Evolutionary conservation across 2,113 vertebrate genomes (phyloP).

Genomic region (Calidris pygmaea): DNA sequence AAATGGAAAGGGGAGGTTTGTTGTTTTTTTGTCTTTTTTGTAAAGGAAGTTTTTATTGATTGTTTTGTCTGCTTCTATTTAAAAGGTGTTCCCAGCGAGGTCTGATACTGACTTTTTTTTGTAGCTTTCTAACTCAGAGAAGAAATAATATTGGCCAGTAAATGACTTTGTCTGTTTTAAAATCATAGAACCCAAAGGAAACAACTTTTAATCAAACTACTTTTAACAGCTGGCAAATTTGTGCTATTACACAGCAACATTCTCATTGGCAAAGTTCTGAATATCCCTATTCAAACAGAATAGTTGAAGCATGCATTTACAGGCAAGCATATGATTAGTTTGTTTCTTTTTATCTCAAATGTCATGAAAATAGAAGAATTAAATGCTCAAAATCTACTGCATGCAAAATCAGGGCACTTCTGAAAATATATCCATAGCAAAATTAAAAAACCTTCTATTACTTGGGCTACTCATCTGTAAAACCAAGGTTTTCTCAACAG

Average conservation of each 20-base stretch:
- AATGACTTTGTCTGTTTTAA: background rate
- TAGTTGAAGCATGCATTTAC: background rate
- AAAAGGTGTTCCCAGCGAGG: background rate
- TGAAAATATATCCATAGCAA: background rate
- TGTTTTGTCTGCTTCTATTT: background rate
- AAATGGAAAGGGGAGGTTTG: background rate
- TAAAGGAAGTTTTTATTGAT: background rate
- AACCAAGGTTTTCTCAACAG: background rate
- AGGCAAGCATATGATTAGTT: background rate
- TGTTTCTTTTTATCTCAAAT: background rate
- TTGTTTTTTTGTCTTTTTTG: background rate
- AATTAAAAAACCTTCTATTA: background rate
- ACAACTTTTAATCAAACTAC: background rate
- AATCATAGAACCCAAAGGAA: background rate
- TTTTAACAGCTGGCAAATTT: background rate
- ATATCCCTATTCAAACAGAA: background rate
- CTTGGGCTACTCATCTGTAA: background rate
- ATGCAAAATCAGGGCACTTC: background rate
- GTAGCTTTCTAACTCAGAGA: background rate
- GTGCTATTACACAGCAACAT: background rate
- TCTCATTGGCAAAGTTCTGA: background rate
- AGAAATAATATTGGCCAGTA: background rate
- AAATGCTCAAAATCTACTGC: background rate
- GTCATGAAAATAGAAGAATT: background rate
- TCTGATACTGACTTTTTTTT: background rate